Evolutionary conservation across 2,797 vertebrate species (phyloP).

Genomic region (Phataginus tricuspis): DNA sequence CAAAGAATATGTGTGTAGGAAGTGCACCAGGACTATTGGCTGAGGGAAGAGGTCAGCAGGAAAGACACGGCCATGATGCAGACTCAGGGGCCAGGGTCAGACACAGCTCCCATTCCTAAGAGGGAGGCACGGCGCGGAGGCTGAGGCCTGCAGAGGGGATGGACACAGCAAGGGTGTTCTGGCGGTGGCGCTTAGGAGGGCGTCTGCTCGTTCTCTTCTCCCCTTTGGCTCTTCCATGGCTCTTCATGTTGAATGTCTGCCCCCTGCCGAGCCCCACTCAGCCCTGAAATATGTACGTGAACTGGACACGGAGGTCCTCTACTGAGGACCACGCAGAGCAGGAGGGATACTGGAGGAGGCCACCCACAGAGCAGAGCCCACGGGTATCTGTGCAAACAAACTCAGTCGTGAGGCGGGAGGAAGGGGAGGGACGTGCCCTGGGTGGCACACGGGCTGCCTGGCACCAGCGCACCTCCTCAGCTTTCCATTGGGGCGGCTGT

Average conservation of each 20-base stretch:
- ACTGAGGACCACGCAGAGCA: rapidly evolving
- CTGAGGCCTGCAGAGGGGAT: background rate
- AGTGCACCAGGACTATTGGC: too few relatives aligned
- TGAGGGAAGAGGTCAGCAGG: background rate
- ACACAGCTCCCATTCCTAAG: background rate
- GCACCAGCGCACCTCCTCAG: too few relatives aligned
- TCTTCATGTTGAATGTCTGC: rapidly evolving
- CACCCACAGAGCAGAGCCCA: too few relatives aligned
- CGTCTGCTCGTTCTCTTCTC: background rate
- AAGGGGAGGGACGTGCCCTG: too few relatives aligned
- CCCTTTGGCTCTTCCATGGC: background rate
- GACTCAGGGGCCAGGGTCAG: rapidly evolving
- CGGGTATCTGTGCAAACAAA: too few relatives aligned
- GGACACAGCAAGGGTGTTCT: rapidly evolving
- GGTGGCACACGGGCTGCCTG: too few relatives aligned
- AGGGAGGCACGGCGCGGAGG: rapidly evolving
- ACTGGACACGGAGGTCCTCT: rapidly evolving
- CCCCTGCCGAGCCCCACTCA: background rate
- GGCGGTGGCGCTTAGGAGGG: background rate
- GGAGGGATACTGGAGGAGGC: too few relatives aligned
- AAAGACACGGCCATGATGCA: rapidly evolving
- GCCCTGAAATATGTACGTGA: rapidly evolving
- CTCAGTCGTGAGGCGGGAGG: too few relatives aligned
- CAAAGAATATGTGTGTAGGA: rapidly evolving
- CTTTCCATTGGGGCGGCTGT: background rate